These are phyloP conservation scores for Argyresthia goedartella DNA, from an alignment of 2,888 invertebrate species.

Conservation along the genomic window DNA sequence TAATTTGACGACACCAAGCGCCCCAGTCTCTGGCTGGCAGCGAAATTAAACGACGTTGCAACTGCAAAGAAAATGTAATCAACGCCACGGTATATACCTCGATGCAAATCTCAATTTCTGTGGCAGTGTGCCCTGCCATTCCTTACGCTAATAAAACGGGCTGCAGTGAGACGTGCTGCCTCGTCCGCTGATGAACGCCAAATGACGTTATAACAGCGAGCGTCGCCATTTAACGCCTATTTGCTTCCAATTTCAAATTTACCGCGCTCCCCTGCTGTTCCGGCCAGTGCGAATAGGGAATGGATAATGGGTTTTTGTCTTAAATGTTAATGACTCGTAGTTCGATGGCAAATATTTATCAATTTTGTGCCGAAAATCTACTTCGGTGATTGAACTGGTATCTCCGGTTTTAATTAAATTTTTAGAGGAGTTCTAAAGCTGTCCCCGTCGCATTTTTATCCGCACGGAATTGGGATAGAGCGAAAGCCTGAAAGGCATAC, in stretches of 20 bases:
- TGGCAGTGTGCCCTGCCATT: constrained; percentile 64
- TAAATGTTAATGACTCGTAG: constrained; percentile 7
- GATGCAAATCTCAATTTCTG: constrained; percentile 67
- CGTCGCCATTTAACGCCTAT: constrained; percentile 78
- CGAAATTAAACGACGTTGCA: constrained; percentile 62
- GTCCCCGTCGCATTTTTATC: constrained; percentile 35
- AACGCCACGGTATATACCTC: constrained; percentile 49
- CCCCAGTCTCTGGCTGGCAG: constrained; percentile 33
- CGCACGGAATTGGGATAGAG: constrained; percentile 50
- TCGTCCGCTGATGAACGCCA: constrained; percentile 67
- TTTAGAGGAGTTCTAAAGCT: constrained; percentile 31
- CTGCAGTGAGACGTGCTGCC: constrained; percentile 66
- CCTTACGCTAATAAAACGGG: constrained; percentile 71
- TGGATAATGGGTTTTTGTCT: constrained; percentile 61
- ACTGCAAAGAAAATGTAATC: constrained; percentile 68
- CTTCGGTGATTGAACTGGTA: background rate
- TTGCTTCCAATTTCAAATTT: constrained; percentile 74
- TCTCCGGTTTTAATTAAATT: constrained; percentile 31
- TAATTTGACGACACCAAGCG: constrained; percentile 45
- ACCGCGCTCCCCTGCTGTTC: constrained; percentile 62
- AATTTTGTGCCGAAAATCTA: background rate
- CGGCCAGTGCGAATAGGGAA: constrained; percentile 55
- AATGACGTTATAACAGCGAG: constrained; percentile 69
- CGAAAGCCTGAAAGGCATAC: constrained; percentile 34
- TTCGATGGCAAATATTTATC: background rate